Evolutionary conservation across 2,888 invertebrate species (phyloP), one percentile per base, ranked within the genome.

Genomic region (Plebejus anna): DNA sequence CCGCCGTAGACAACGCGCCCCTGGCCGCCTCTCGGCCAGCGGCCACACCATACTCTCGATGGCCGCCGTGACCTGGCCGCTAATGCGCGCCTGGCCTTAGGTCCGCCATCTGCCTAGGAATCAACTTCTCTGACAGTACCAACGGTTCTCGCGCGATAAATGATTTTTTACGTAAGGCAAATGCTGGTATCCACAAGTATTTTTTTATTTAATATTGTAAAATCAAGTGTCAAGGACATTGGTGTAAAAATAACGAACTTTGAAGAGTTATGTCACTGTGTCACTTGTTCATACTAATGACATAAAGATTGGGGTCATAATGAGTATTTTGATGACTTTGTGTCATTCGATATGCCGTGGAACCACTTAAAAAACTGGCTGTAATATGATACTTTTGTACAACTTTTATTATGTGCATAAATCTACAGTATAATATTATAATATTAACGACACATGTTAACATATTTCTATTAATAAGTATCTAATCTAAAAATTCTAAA

Each of bases 361-460:
- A 28, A 32, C 51, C 32, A 51, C 55, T 55, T 16, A 13, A 22
- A 42, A 6, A 55, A 55, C 73, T 51, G 47, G 73, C 16, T 51
- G 55, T 55, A 73, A 73, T 32, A 32, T 73, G 32, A 73, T 73
- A 73, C 16, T 73, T 73, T 73, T 55, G 51, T 13, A 73, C 11
- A 51, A 55, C 13, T 51, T 51, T 73, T 73, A 73, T 55, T 36
- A 73, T 55, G 73, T 51, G 42, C 9, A 55, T 73, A 73, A 73
- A 73, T 73, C 73, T 55, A 28, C 13, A 32, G 4, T 2, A 55
- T 72, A 47, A 47, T 47, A 47, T 72, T 66, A 32, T 66, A 36
- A 5, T 66, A 66, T 16, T 5, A 66, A 32, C 32, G 47, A 47
- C 72, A 47, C 47, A 28, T 22, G 47, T 72, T 47, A 71, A 47